Conservation (phyloP, 2,113 vertebrate species). For the Onychostruthus taczanowskii region DNA sequence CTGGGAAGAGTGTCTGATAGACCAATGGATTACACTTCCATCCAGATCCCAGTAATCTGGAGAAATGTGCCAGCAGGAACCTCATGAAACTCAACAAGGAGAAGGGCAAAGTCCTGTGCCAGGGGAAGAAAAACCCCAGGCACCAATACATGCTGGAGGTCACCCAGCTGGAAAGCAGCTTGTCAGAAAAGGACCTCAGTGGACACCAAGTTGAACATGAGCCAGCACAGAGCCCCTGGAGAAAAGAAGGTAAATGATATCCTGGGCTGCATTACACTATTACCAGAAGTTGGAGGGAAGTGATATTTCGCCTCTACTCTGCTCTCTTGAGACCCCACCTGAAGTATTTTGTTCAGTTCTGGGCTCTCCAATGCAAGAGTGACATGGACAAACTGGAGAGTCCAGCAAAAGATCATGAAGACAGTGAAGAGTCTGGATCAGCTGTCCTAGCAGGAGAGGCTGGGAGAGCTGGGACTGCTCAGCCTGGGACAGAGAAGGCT, state of each 20-base stretch:
- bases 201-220: neutral
- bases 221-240: neutral
- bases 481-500: neutral
- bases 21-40: rapidly evolving
- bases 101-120: neutral
- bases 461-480: neutral
- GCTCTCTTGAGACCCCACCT: neutral
- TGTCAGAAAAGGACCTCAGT: neutral
- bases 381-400: neutral
- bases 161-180: neutral
- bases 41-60: neutral
- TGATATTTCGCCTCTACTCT: neutral
- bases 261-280: neutral
- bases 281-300: neutral
- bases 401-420: neutral
- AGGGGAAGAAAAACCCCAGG: neutral
- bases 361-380: neutral
- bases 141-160: neutral
- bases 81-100: neutral
- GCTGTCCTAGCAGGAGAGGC: neutral
- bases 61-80: neutral
- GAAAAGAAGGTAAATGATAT: neutral
- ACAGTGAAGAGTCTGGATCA: neutral
- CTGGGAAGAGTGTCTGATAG: neutral
- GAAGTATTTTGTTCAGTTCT: neutral